These are phyloP conservation scores for Neria commutata DNA, from an alignment of 2,888 invertebrate genomes.

Conservation along the genomic window DNA sequence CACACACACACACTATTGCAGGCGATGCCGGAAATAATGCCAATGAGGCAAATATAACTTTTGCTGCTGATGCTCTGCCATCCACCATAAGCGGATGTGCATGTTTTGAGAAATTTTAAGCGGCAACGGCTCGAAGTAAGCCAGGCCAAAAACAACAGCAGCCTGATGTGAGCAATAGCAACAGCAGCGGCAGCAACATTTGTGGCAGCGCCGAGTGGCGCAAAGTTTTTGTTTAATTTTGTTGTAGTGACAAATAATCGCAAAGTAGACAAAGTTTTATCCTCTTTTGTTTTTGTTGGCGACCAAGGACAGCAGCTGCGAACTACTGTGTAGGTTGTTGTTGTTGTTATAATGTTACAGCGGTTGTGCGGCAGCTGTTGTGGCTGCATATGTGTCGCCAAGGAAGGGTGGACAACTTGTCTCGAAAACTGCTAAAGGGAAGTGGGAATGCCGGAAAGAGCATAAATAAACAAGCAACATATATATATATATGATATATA, in stretches of 20 bases:
- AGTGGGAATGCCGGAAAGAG: background rate
- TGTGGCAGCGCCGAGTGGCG: too few relatives aligned
- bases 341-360: background rate
- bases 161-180: too few relatives aligned
- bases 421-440: background rate
- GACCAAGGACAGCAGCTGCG: too few relatives aligned
- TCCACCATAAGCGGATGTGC: constrained; percentile 2
- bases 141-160: too few relatives aligned
- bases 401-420: background rate
- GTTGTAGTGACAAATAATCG: too few relatives aligned
- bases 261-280: background rate
- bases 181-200: background rate
- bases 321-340: too few relatives aligned
- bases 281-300: background rate
- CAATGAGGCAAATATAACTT: constrained; percentile 1
- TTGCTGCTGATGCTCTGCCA: too few relatives aligned
- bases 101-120: too few relatives aligned
- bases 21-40: background rate
- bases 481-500: too few relatives aligned
- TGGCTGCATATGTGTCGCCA: background rate
- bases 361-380: background rate
- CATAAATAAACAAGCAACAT: constrained; percentile 5
- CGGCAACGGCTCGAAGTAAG: background rate
- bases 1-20: background rate
- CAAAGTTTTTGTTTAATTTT: constrained; percentile 6